Evolutionary conservation across 2,113 vertebrate genomes (phyloP), one percentile per base, ranked within the genome.

Genomic region (Trichechus manatus): DNA sequence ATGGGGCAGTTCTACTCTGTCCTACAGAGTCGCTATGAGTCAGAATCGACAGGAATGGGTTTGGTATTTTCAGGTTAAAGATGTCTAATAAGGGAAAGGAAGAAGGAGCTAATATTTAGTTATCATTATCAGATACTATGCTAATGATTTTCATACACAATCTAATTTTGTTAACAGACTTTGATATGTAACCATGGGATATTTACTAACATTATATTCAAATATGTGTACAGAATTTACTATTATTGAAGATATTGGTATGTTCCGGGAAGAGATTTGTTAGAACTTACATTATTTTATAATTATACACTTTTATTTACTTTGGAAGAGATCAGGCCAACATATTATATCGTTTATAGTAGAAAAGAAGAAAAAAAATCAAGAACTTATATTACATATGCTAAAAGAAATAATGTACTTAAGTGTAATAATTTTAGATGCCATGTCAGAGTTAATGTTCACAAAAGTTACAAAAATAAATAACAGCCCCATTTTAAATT

Each of bases 21-120:
- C 3, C 11, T 56, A 56, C 13, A 56, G 53, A 11, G 53, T 56
- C 53, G 13, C 53, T 56, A 56, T 56, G 53, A 56, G 53, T 56
- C 53, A 15, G 53, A 15, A 56, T 56, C 15, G 4, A 56, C 15
- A 56, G 53, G 9, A 56, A 15, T 11, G 3, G 15, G 53, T 56
- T 56, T 56, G 15, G 53, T 61, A 61, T 61, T 66, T 66, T 66
- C 29, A 31, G 97, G 98, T 98, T 98, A 98, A 85, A 92, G 91
- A 50, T 79, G 29, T 94, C 66, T 36, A 53, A 85, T 44, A n/a
- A 91, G 63, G 63, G 25, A 89, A 89, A 89, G 25, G 33, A 86
- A n/a, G 25, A 23, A 68, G 20, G 17, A 64, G 19, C 50, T 64
- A 63, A 68, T 31, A 81, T 72, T n/a, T 72, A 68, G 22, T 25